These are phyloP conservation scores for Petroica traversi DNA, from an alignment of 2,113 vertebrate species.

Conservation along the genomic window DNA sequence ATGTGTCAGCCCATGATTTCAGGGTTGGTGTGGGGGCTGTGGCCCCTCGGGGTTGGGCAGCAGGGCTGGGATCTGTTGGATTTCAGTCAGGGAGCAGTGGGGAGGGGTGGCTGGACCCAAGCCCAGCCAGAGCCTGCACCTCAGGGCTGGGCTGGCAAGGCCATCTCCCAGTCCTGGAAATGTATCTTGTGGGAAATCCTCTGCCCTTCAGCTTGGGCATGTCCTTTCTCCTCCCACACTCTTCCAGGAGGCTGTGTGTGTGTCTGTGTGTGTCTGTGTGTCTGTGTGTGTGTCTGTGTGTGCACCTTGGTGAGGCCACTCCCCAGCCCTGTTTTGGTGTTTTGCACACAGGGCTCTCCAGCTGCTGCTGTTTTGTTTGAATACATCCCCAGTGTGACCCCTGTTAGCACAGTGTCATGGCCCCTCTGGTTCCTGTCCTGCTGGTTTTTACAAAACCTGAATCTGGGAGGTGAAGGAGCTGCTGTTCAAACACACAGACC, in stretches of 20 bases:
- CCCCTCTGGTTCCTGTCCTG: not conserved
- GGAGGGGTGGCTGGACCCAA: not conserved
- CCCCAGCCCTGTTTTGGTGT: not conserved
- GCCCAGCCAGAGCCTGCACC: not conserved
- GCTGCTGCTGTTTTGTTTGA: not conserved
- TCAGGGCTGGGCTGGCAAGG: not conserved
- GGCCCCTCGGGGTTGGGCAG: not conserved
- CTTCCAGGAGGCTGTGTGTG: not conserved
- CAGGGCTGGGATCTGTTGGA: fast-evolving
- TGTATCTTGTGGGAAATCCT: not conserved
- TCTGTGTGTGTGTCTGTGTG: no score
- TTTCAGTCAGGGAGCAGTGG: fast-evolving
- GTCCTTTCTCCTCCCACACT: not conserved
- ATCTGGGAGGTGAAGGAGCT: not conserved
- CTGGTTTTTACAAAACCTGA: not conserved
- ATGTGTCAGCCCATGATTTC: not conserved
- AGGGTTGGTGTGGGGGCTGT: not conserved
- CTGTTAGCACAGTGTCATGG: not conserved
- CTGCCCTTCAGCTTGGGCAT: not conserved
- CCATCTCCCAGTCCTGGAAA: not conserved
- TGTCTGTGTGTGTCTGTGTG: no score
- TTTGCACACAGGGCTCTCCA: not conserved
- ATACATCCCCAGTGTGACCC: not conserved
- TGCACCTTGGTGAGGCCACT: fast-evolving
- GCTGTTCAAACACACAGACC: not conserved